A percentile compares a stretch with the other conserved stretches of the same genome.
Conservation (phyloP, 2,113 vertebrate genomes). For the Ahaetulla prasina region DNA sequence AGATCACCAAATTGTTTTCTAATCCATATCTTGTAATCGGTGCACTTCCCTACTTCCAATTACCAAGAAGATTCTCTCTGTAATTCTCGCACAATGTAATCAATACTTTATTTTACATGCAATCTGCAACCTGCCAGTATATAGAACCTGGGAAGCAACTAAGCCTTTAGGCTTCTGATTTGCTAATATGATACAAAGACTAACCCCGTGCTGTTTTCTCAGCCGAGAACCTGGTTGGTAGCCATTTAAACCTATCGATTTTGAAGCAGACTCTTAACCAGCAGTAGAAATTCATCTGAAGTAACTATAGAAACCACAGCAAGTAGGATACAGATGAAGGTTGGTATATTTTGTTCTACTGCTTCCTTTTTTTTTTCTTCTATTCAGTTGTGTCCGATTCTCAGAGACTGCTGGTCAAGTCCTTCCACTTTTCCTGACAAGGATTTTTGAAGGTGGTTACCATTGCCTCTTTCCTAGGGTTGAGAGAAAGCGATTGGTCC, state of each 20-base stretch:
- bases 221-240: background rate
- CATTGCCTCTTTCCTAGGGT: background rate
- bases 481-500: background rate
- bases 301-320: background rate
- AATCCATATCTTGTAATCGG: background rate
- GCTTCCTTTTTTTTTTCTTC: background rate
- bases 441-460: background rate
- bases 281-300: background rate
- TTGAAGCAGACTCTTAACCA: background rate
- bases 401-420: background rate
- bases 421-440: background rate
- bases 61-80: background rate
- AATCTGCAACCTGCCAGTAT: background rate
- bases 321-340: background rate
- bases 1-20: background rate
- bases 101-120: background rate
- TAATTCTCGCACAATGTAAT: background rate
- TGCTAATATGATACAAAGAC: background rate
- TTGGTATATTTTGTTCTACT: background rate
- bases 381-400: background rate
- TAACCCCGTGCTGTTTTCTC: conserved; percentile 2
- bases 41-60: background rate
- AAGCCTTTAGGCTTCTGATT: conserved; percentile 29
- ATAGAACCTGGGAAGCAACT: background rate
- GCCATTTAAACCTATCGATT: background rate